Conservation (phyloP, 2,113 vertebrate species). For the Psittacus erithacus region DNA sequence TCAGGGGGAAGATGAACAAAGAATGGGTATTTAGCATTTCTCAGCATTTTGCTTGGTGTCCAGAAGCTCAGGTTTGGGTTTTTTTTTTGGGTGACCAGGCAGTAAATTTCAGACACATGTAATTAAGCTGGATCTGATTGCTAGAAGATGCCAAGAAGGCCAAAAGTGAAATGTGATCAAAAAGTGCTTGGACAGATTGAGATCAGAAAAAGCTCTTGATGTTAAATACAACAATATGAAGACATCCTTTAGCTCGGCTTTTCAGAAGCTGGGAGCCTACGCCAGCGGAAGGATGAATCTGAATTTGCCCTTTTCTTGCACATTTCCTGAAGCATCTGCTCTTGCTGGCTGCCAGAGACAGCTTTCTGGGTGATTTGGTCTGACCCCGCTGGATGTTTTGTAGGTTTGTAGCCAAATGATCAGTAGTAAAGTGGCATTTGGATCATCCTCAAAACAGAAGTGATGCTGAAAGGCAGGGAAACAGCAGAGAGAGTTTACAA, state of each 20-base stretch:
- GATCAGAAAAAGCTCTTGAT: slow-evolving; percentile 3
- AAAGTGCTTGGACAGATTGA: background rate
- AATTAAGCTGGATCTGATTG: background rate
- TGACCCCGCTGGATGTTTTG: slow-evolving; percentile 18
- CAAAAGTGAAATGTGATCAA: background rate
- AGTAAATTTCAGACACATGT: background rate
- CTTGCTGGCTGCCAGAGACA: background rate
- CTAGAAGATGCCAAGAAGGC: background rate
- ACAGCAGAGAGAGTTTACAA: background rate
- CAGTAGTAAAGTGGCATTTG: background rate
- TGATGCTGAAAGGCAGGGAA: background rate
- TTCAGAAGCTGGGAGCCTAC: background rate
- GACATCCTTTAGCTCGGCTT: background rate
- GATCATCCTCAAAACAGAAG: slow-evolving; percentile 7
- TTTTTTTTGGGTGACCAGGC: background rate
- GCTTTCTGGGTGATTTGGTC: background rate
- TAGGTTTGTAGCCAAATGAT: slow-evolving; percentile 26
- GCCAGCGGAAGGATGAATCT: background rate
- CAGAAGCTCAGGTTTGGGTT: background rate
- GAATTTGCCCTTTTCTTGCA: slow-evolving; percentile 13
- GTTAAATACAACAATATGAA: background rate
- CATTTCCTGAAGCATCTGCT: slow-evolving; percentile 25
- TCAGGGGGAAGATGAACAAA: background rate
- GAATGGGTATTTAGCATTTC: background rate
- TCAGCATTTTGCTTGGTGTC: background rate